Evolutionary conservation across 2,113 vertebrate genomes (phyloP), one percentile per base, ranked within the genome.

Genomic region (Polypterus bichir): DNA sequence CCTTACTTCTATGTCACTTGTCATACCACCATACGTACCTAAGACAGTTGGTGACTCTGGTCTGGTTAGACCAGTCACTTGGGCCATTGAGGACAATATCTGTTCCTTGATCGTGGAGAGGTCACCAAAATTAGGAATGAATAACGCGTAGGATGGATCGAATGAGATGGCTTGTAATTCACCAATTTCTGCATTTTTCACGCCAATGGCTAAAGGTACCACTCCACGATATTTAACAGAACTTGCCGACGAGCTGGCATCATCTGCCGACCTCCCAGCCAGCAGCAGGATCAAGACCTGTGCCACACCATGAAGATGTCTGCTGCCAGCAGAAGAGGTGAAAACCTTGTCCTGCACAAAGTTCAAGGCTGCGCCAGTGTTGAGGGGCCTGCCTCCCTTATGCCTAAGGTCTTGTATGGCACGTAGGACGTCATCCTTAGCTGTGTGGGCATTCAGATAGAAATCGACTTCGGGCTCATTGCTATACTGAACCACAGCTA

Each of bases 401-500:
- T 44, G 47, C 8, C 10, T 44, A 44, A 59, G 54, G 5, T 4
- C 9, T 5, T 9, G 46, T 57, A 64, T 59, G 4, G 27, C 57
- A 11, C 46, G 11, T 44, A 49, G 5, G 11, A 64, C 8, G 7
- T 59, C 63, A 57, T 77, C 71, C 60, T 76, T 75, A 62, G 83
- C 79, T 65, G 77, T 66, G 0, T 88, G 71, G 2, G 84, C 73
- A 0, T 51, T 47, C 47, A 90, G 85, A 54, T 73, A 76, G 53
- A 88, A 90, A 63, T 89, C 87, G 3, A 83, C 4, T 67, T 67
- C 72, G 48, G 83, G 69, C 45, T 65, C 58, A 2, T 81, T 82
- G 1, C 84, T 87, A 72, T 84, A 88, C 69, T 89, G 88, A 0
- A 76, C 79, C 0, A 88, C 56, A 0, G 79, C 80, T 0, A 90